phyloP scores from a whole-genome alignment of 2,797 vertebrate genomes.

The Rallus crepitans region DNA sequence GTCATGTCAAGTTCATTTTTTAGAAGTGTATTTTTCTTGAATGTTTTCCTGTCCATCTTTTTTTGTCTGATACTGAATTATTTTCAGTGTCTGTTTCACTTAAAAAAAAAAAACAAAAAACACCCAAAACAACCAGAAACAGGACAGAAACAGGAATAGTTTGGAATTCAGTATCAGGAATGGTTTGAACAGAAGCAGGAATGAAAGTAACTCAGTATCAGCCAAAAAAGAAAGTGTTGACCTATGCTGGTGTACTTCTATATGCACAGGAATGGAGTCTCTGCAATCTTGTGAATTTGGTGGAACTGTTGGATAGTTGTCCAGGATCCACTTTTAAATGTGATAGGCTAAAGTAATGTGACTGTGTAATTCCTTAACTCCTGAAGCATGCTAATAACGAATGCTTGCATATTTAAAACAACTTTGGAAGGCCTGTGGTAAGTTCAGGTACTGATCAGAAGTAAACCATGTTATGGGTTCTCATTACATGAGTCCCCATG shows the following conservation, averaged over 20 bases:
- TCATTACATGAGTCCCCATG: not conserved
- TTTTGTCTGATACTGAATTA: not conserved
- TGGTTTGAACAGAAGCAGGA: no score
- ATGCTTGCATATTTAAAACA: not conserved
- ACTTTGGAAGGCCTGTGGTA: not conserved
- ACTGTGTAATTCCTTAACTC: not conserved
- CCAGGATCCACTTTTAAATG: not conserved
- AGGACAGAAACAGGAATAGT: no score
- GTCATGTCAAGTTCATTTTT: not conserved
- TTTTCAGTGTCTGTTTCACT: not conserved
- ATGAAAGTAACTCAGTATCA: no score
- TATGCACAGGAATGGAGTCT: not conserved
- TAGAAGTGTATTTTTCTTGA: not conserved
- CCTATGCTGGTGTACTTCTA: accelerated
- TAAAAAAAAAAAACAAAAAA: no score
- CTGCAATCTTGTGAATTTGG: not conserved
- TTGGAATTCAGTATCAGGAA: no score
- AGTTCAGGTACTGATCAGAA: not conserved
- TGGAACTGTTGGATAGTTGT: not conserved
- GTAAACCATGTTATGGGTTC: not conserved
- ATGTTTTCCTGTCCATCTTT: not conserved
- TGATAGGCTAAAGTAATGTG: not conserved
- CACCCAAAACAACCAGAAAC: no score
- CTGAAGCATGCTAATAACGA: not conserved
- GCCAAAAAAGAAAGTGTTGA: not conserved